A percentile compares a stretch with the other conserved stretches of the same genome.
phyloP scores from a whole-genome alignment of 2,113 vertebrate genomes.

The Poecilia latipinna region DNA sequence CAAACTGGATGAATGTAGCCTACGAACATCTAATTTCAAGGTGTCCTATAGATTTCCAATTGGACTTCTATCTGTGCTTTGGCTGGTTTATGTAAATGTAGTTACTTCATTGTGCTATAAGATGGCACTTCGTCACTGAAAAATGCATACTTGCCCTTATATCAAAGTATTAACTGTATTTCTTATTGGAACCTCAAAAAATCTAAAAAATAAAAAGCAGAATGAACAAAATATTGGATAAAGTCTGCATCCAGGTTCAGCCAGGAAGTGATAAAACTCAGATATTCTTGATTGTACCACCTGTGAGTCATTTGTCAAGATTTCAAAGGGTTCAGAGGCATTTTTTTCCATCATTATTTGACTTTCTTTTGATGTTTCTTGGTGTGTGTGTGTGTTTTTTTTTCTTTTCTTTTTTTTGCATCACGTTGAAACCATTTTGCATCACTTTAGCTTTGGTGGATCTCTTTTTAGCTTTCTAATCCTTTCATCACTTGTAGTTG shows the following conservation, averaged over 20 bases:
- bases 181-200: slow-evolving; percentile 1
- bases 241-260: neutral
- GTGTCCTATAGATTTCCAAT: neutral
- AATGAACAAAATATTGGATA: neutral
- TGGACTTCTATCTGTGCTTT: neutral
- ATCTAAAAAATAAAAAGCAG: slow-evolving; percentile 4
- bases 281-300: neutral
- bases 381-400: too few species aligned
- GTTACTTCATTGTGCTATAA: too few species aligned
- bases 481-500: neutral
- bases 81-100: neutral
- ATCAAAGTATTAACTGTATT: slow-evolving; percentile 19
- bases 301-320: neutral
- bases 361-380: neutral
- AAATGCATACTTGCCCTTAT: neutral
- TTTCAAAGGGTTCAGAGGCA: neutral
- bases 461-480: neutral
- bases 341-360: neutral
- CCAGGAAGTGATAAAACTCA: slow-evolving; percentile 11
- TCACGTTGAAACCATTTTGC: neutral
- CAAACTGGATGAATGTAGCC: neutral
- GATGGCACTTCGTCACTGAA: too few species aligned
- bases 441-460: neutral
- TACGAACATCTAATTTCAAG: neutral
- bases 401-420: neutral